Base-by-base conservation (phyloP, 2,113 vertebrate genomes). In the Pogonocichla stellata region DNA sequence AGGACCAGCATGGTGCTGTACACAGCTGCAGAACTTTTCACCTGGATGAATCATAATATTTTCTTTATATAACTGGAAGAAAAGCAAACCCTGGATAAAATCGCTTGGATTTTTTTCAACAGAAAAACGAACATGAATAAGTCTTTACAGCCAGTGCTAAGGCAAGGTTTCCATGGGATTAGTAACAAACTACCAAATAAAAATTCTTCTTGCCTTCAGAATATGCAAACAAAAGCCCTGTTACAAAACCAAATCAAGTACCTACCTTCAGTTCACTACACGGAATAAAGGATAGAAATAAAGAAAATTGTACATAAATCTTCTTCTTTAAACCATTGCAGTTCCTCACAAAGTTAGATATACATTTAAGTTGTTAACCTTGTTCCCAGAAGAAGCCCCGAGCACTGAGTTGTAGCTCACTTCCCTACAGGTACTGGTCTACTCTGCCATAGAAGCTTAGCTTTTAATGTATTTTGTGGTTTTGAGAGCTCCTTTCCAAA, bases 31-130 rank as follows among this genome's bases (percentile, higher is more conserved):
- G 62, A 90, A 75, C 67, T 88, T 67, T 80, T 83, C 88, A 93
- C 94, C 91, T 83, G 58, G 54, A 73, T 96, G 82, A 93, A 90
- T 94, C 80, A 94, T 10, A 45, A 47, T 48, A 58, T 88, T 94
- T 92, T 86, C 92, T 90, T 93, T 90, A 77, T 19, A 2, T 38
- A 93, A 83, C 88, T 58, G 64, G 42, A 92, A 70, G 79, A 83
- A 90, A 93, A 92, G 62, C 54, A 62, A 94, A 66, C 71, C 23
- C 67, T 33, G 23, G 42, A 92, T 77, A 88, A 94, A 95, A 88
- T 50, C 0, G 0, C 40, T 42, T 80, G 34, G 51, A 77, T 86
- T 80, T 73, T 42, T 20, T 73, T 83, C 82, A 90, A 77, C 38
- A 70, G 67, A 86, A 93, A 93, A 92, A 86, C 45, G 45, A 72